These are phyloP conservation scores for Yponomeuta malinellus DNA, from an alignment of 2,888 invertebrate species.

Conservation along the genomic window DNA sequence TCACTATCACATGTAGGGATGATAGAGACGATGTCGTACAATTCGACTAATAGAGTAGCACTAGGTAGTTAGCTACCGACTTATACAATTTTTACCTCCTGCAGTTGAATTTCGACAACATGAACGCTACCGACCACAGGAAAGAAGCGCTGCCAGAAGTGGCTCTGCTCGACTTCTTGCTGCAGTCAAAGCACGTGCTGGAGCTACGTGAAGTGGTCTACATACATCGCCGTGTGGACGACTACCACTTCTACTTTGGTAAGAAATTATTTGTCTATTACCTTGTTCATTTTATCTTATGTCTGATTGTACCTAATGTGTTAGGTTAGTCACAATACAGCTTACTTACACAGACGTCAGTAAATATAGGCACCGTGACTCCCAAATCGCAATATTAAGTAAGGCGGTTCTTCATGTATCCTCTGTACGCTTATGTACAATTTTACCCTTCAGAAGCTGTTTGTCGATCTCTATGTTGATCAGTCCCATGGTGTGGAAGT, in stretches of 20 bases:
- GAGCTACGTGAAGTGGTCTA: constrained; percentile 46
- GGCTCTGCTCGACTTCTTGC: constrained; percentile 58
- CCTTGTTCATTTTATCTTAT: background rate
- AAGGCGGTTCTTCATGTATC: too few species aligned
- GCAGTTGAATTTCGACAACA: constrained; percentile 53
- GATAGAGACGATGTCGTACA: too few species aligned
- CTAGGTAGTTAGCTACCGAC: too few species aligned
- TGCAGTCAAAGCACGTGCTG: constrained; percentile 52
- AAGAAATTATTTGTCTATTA: constrained; percentile 21
- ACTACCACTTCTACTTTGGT: constrained; percentile 62
- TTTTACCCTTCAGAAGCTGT: too few species aligned
- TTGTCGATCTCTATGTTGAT: too few species aligned
- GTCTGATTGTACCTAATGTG: background rate
- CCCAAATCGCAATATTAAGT: too few species aligned
- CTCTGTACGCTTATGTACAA: too few species aligned
- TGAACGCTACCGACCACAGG: constrained; percentile 55
- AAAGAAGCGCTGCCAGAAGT: constrained; percentile 67
- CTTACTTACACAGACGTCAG: too few species aligned
- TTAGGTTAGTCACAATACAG: background rate
- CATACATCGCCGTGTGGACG: constrained; percentile 59
- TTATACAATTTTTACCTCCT: constrained; percentile 13
- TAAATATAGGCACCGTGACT: too few species aligned
- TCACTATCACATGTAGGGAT: too few species aligned
- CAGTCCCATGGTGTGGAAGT: too few species aligned
- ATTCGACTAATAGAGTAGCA: too few species aligned